Percentiles rank a stretch among this genome's conserved stretches.
Conservation (phyloP, 2,113 vertebrate genomes). For the Empidonax alnorum region DNA sequence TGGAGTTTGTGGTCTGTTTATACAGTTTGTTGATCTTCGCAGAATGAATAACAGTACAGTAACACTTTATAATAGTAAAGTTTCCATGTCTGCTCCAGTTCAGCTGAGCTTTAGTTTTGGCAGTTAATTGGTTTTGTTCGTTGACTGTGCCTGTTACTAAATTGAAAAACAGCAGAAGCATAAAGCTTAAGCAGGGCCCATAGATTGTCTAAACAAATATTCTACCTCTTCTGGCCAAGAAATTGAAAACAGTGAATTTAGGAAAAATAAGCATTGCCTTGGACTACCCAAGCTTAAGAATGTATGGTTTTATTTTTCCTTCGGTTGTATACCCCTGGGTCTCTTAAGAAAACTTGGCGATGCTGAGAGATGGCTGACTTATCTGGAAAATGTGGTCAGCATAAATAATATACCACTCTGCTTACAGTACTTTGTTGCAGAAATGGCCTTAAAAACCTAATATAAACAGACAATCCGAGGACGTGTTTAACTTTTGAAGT, state of each 20-base stretch:
- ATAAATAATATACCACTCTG: slow-evolving; percentile 15
- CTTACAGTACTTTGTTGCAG: slow-evolving; percentile 11
- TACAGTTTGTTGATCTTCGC: neutral
- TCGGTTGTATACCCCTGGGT: neutral
- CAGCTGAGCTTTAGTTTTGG: slow-evolving; percentile 32
- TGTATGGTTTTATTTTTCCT: neutral
- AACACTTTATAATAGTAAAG: neutral
- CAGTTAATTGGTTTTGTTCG: neutral
- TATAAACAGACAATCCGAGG: neutral
- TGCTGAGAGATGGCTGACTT: neutral
- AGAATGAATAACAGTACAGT: neutral
- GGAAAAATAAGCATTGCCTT: neutral
- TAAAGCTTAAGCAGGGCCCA: neutral
- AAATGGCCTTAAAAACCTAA: neutral
- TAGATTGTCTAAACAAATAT: neutral
- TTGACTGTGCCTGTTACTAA: neutral
- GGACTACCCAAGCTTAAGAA: neutral
- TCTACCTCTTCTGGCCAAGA: neutral
- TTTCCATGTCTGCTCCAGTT: slow-evolving; percentile 21
- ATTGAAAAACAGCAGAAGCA: neutral
- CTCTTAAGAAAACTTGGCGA: neutral
- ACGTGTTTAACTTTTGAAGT: slow-evolving; percentile 4
- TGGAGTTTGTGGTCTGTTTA: neutral
- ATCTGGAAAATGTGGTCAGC: slow-evolving; percentile 21
- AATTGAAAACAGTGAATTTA: neutral